These are phyloP conservation scores for Dryocosmus kuriphilus DNA, from an alignment of 2,888 invertebrate species.

Conservation along the genomic window DNA sequence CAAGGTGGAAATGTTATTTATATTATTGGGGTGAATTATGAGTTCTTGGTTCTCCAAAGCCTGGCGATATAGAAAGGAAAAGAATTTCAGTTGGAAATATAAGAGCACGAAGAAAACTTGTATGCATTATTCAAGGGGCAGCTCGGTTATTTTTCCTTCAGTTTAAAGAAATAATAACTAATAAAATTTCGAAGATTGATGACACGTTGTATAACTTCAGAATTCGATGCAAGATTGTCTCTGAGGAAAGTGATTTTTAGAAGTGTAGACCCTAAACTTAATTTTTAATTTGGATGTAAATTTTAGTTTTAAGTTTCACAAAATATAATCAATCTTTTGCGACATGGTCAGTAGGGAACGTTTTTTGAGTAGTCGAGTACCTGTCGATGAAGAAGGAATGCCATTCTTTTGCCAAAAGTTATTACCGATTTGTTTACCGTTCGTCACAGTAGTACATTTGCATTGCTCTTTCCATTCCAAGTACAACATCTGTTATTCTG, in stretches of 20 bases:
- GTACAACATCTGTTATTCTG: not conserved
- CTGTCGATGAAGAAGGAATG: slow-evolving; percentile 45
- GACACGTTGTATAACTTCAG: too few relatives aligned
- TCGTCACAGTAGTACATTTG: slow-evolving; percentile 50
- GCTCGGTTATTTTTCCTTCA: too few relatives aligned
- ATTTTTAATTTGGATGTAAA: not conserved
- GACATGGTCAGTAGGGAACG: slow-evolving; percentile 21
- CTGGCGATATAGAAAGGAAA: not conserved
- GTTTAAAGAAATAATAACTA: too few relatives aligned
- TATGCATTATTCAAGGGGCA: too few relatives aligned
- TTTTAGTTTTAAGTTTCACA: not conserved
- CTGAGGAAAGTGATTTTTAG: too few relatives aligned
- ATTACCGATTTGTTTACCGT: slow-evolving; percentile 58
- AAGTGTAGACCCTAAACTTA: too few relatives aligned
- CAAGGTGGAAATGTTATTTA: slow-evolving; percentile 6
- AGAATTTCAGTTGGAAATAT: not conserved
- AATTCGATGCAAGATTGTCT: too few relatives aligned
- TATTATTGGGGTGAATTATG: not conserved
- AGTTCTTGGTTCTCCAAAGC: not conserved
- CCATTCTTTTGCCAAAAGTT: slow-evolving; percentile 53
- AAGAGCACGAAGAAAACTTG: not conserved
- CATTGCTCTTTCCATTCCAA: slow-evolving; percentile 24
- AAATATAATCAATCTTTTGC: not conserved
- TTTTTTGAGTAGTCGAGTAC: slow-evolving; percentile 47
- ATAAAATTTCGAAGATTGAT: too few relatives aligned